Evolutionary conservation across 2,888 invertebrate genomes (phyloP).

Genomic region (Diarsia mendica): DNA sequence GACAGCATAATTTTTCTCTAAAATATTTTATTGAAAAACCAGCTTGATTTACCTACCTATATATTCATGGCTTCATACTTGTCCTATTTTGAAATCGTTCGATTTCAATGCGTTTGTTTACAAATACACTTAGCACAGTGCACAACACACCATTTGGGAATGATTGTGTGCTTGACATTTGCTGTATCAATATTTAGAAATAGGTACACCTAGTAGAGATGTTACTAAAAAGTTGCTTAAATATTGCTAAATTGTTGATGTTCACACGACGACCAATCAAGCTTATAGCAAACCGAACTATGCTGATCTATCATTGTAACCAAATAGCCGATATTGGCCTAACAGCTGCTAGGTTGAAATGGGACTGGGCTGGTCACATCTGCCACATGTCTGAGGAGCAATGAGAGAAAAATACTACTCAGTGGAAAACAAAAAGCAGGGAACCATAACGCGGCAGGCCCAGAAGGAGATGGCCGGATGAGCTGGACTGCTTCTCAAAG

Average conservation of each 20-base stretch:
- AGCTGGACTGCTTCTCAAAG: too few species aligned
- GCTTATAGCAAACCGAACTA: too few species aligned
- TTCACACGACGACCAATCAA: too few species aligned
- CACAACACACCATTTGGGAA: not conserved
- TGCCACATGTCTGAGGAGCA: too few species aligned
- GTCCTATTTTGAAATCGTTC: not conserved
- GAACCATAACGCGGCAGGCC: too few species aligned
- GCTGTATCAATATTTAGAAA: slow-evolving; percentile 37
- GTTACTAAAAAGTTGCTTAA: slow-evolving; percentile 16
- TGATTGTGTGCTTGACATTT: slow-evolving; percentile 41
- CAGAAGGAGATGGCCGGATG: too few species aligned
- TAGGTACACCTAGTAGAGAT: not conserved
- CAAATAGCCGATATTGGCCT: too few species aligned
- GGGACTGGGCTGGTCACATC: too few species aligned
- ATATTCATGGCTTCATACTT: not conserved
- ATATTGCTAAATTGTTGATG: not conserved
- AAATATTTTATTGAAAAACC: not conserved
- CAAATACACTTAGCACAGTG: slow-evolving; percentile 24
- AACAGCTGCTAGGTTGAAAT: too few species aligned
- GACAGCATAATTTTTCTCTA: not conserved
- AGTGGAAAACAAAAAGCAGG: too few species aligned
- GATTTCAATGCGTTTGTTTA: slow-evolving; percentile 27
- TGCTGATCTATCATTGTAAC: too few species aligned
- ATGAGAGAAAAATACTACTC: too few species aligned
- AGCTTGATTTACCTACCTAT: not conserved